These are phyloP conservation scores for Amphiura filiformis DNA, from an alignment of 35 echinoderm and acorn worm genomes.

Conservation along the genomic window DNA sequence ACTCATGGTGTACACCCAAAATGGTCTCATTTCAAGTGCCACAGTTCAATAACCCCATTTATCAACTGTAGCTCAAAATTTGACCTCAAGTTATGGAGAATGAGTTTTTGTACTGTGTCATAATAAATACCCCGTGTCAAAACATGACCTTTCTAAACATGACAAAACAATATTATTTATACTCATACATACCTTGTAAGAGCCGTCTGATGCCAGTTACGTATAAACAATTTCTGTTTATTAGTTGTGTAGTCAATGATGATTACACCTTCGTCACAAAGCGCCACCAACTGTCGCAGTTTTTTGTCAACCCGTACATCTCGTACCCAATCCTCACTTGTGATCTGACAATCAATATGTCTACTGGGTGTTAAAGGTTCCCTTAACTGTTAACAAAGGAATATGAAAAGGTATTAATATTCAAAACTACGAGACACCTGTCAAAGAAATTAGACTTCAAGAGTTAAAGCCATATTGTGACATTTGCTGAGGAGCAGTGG, in stretches of 20 bases:
- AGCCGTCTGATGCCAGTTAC: slow-evolving; percentile 86
- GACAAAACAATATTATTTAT: too few relatives aligned
- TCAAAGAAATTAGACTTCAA: background rate
- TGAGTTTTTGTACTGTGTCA: too few relatives aligned
- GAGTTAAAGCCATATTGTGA: too few relatives aligned
- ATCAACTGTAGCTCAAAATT: too few relatives aligned
- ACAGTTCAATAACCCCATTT: too few relatives aligned
- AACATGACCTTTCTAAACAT: too few relatives aligned
- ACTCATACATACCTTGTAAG: slow-evolving; percentile 80
- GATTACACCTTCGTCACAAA: slow-evolving; percentile 87
- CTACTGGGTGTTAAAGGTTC: slow-evolving; percentile 56
- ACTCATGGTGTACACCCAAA: too few relatives aligned
- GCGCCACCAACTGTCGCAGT: slow-evolving; percentile 56
- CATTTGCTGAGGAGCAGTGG: too few relatives aligned
- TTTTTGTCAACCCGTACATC: slow-evolving; percentile 69
- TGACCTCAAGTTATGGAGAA: too few relatives aligned
- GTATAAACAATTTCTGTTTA: slow-evolving; percentile 61
- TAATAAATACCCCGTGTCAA: too few relatives aligned
- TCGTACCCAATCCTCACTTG: slow-evolving; percentile 64
- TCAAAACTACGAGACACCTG: background rate
- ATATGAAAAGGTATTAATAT: background rate
- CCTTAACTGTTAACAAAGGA: slow-evolving; percentile 54
- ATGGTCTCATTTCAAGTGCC: too few relatives aligned
- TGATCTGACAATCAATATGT: slow-evolving; percentile 63
- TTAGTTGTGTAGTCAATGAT: slow-evolving; percentile 77